These are phyloP conservation scores for Rhinichthys osculus DNA, from an alignment of 2,797 vertebrate species.

Conservation along the genomic window DNA sequence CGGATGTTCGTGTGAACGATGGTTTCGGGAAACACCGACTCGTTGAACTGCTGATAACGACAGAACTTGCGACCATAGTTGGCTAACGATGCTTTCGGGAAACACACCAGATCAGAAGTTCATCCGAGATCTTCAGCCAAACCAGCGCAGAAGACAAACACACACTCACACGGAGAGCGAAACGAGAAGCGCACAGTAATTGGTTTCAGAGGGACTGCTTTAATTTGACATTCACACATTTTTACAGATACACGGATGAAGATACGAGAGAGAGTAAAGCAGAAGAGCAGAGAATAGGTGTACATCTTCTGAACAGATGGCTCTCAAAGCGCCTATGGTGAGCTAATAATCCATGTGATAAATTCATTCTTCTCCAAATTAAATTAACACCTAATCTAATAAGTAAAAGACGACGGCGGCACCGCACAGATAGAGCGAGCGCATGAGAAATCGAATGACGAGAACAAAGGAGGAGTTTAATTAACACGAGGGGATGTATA, in stretches of 20 bases:
- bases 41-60: no score
- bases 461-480: slow-evolving; percentile 57
- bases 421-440: slow-evolving; percentile 32
- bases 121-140: slow-evolving; percentile 37
- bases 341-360: slow-evolving; percentile 44
- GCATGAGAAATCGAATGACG: slow-evolving; percentile 23
- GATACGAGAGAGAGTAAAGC: background rate
- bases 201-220: slow-evolving; percentile 82
- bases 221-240: slow-evolving; percentile 58
- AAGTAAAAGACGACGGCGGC: slow-evolving; percentile 64
- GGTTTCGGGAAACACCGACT: no score
- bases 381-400: slow-evolving; percentile 76
- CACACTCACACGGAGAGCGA: background rate
- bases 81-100: no score
- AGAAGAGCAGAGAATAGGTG: slow-evolving; percentile 28
- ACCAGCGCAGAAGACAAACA: background rate
- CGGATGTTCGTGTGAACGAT: no score
- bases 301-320: slow-evolving; percentile 32
- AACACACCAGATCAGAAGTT: background rate
- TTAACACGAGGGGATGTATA: slow-evolving; percentile 57
- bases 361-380: slow-evolving; percentile 68
- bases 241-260: slow-evolving; percentile 2
- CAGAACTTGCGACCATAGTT: no score
- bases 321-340: slow-evolving; percentile 31
- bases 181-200: slow-evolving; percentile 69